Percentiles rank a stretch among this genome's conserved stretches.
Conservation (phyloP, 2,888 invertebrate species). For the Limenitis arthemis region DNA sequence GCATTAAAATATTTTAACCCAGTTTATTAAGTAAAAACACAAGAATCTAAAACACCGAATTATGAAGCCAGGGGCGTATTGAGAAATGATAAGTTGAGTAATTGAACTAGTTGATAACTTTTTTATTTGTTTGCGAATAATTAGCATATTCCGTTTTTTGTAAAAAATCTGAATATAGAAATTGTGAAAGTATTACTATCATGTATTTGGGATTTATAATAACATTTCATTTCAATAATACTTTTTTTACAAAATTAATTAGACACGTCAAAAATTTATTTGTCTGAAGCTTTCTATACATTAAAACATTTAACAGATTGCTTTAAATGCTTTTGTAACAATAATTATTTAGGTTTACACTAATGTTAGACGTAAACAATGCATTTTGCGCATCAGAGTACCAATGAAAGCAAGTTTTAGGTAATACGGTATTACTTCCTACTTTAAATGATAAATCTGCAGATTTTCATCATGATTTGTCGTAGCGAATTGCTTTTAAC, state of each 20-base stretch:
- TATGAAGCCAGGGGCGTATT: background rate
- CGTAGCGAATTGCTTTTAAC: too few relatives aligned
- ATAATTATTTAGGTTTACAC: slow-evolving; percentile 17
- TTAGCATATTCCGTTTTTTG: too few relatives aligned
- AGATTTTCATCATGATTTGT: background rate
- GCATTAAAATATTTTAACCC: slow-evolving; percentile 10
- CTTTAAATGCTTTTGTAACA: slow-evolving; percentile 9
- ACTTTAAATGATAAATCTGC: background rate
- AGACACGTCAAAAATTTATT: too few relatives aligned
- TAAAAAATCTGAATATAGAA: too few relatives aligned
- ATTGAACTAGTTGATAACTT: background rate
- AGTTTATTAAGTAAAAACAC: slow-evolving; percentile 6
- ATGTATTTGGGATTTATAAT: too few relatives aligned
- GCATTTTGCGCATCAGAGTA: slow-evolving; percentile 24
- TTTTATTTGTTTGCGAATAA: too few relatives aligned
- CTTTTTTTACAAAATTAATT: too few relatives aligned
- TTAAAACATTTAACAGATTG: background rate
- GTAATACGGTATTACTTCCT: slow-evolving; percentile 5
- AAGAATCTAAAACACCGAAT: background rate
- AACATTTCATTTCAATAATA: too few relatives aligned
- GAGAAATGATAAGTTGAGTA: slow-evolving; percentile 1
- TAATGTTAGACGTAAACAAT: slow-evolving; percentile 29
- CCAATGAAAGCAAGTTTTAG: slow-evolving; percentile 3
- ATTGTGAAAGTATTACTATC: too few relatives aligned
- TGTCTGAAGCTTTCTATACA: background rate